phyloP scores from a whole-genome alignment of 2,888 invertebrate species.

The Protophormia terraenovae region DNA sequence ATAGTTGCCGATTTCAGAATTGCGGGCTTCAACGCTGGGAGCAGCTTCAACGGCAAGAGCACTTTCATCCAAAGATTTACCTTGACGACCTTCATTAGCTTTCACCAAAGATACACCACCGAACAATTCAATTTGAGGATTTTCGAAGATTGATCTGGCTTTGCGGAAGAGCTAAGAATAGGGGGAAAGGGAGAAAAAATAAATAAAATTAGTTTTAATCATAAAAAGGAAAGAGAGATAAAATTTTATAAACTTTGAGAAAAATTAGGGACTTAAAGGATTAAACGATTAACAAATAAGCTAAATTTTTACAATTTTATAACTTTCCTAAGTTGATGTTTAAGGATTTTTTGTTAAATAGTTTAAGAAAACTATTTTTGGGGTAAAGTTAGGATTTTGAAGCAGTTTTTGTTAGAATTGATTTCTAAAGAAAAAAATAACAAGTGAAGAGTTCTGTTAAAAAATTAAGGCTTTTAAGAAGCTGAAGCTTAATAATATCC shows the following conservation, averaged over 20 bases:
- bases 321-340: too few species aligned
- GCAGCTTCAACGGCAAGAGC: constrained; percentile 82
- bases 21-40: constrained; percentile 82
- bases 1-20: constrained; percentile 84
- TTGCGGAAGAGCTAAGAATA: constrained; percentile 82
- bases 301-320: too few species aligned
- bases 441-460: too few species aligned
- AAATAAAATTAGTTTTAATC: background rate
- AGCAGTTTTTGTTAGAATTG: too few species aligned
- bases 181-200: constrained; percentile 25
- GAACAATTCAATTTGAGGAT: constrained; percentile 83
- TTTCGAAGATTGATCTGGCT: constrained; percentile 84
- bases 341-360: too few species aligned
- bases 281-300: too few species aligned
- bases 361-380: too few species aligned
- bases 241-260: background rate
- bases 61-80: constrained; percentile 82
- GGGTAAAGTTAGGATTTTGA: too few species aligned
- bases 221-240: background rate
- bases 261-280: too few species aligned
- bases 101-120: constrained; percentile 83
- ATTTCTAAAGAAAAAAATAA: too few species aligned
- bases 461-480: too few species aligned
- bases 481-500: too few species aligned
- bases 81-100: constrained; percentile 80